Evolutionary conservation across 2,797 vertebrate species (phyloP).

Genomic region (Caiman crocodilus): DNA sequence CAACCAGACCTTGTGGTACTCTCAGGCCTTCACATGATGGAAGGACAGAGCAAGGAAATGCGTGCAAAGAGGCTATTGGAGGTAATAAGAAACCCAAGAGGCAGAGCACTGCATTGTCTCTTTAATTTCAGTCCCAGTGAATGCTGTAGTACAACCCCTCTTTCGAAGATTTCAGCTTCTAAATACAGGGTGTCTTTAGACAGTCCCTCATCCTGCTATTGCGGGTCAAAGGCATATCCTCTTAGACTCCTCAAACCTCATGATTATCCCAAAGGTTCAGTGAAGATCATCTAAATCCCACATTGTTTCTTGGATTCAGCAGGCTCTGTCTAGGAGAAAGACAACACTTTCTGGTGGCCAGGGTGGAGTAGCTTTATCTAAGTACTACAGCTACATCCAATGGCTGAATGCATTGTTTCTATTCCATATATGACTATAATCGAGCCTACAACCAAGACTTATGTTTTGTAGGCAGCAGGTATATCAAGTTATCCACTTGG

Average conservation of each 20-base stretch:
- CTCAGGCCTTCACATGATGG: constrained; percentile 99
- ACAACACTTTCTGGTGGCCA: not conserved
- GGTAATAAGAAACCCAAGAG: constrained; percentile 80
- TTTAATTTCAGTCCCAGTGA: fast-evolving
- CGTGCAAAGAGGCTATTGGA: constrained; percentile 90
- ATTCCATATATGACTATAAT: not conserved
- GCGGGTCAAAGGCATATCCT: not conserved
- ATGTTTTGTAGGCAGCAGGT: not conserved
- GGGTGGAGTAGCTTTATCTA: not conserved
- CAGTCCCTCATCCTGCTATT: not conserved
- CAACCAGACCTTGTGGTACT: constrained; percentile 94
- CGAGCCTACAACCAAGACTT: not conserved
- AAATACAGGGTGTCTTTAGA: not conserved
- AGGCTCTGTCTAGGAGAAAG: not conserved
- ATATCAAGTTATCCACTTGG: not conserved
- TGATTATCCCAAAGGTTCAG: not conserved
- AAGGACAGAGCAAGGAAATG: constrained; percentile 90
- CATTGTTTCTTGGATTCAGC: not conserved
- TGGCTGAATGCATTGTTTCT: not conserved
- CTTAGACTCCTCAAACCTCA: not conserved
- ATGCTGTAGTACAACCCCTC: not conserved
- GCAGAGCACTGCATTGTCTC: not conserved
- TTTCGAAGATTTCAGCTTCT: not conserved
- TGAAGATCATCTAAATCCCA: not conserved
- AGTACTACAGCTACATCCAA: not conserved